phyloP scores from a whole-genome alignment of 2,797 vertebrate species.

The Rhinatrema bivittatum region DNA sequence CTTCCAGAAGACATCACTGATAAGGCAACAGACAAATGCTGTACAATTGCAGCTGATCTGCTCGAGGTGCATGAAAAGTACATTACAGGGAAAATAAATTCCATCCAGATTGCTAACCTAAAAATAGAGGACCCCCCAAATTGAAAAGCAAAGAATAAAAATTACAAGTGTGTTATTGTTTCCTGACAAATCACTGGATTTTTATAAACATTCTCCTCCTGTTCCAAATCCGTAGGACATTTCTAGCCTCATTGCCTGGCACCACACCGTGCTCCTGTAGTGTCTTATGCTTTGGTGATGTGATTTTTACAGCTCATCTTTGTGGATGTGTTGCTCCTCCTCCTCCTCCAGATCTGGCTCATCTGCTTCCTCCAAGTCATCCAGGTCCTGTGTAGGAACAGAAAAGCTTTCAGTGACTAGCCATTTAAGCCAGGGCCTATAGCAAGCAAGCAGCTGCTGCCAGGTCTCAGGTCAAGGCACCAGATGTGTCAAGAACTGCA shows the following conservation, averaged over 20 bases:
- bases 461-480: background rate
- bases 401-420: background rate
- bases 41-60: too few species aligned
- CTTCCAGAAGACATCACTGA: too few species aligned
- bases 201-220: slow-evolving; percentile 29
- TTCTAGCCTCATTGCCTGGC: slow-evolving; percentile 31
- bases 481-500: background rate
- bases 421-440: background rate
- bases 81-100: background rate
- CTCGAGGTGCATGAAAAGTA: too few species aligned
- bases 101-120: slow-evolving; percentile 6
- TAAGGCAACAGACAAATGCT: too few species aligned
- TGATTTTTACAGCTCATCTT: slow-evolving; percentile 80
- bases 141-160: too few species aligned
- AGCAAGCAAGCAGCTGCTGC: background rate
- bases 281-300: slow-evolving; percentile 50
- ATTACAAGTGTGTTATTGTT: too few species aligned
- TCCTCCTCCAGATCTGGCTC: slow-evolving; percentile 73
- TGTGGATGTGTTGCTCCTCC: slow-evolving; percentile 57
- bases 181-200: slow-evolving; percentile 49
- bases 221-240: slow-evolving; percentile 34
- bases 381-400: slow-evolving; percentile 61
- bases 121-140: slow-evolving; percentile 21
- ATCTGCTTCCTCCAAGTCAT: slow-evolving; percentile 67
- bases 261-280: slow-evolving; percentile 31